Evolutionary conservation across 2,113 vertebrate genomes (phyloP).

Genomic region (Fregetta grallaria): DNA sequence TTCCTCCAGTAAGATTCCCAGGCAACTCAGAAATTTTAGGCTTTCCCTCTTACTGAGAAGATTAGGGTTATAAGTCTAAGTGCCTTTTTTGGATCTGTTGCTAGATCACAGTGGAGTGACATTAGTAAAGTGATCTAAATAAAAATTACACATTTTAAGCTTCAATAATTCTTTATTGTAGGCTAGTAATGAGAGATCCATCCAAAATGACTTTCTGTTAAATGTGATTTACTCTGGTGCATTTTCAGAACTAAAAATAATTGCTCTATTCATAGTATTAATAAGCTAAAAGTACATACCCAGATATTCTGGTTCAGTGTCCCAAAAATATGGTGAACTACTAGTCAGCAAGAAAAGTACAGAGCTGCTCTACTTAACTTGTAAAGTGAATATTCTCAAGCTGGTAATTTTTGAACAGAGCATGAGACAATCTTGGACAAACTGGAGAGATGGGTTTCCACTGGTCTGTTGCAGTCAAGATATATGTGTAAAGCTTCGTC

Average conservation of each 20-base stretch:
- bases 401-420: not conserved
- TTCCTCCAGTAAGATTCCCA: not conserved
- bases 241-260: not conserved
- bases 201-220: not conserved
- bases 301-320: not conserved
- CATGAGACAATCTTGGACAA: not conserved
- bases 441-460: not conserved
- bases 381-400: not conserved
- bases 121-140: not conserved
- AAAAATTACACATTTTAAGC: not conserved
- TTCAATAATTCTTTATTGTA: not conserved
- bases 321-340: not conserved
- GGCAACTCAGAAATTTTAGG: not conserved
- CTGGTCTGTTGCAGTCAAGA: not conserved
- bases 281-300: not conserved
- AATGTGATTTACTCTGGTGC: not conserved
- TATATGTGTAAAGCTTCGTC: not conserved
- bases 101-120: not conserved
- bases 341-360: not conserved
- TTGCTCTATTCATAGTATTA: not conserved
- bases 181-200: not conserved
- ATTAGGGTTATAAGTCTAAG: not conserved
- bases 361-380: not conserved
- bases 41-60: not conserved
- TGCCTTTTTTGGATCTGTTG: not conserved